These are phyloP conservation scores for Chroicocephalus ridibundus DNA, from an alignment of 2,113 vertebrate genomes.

Conservation along the genomic window DNA sequence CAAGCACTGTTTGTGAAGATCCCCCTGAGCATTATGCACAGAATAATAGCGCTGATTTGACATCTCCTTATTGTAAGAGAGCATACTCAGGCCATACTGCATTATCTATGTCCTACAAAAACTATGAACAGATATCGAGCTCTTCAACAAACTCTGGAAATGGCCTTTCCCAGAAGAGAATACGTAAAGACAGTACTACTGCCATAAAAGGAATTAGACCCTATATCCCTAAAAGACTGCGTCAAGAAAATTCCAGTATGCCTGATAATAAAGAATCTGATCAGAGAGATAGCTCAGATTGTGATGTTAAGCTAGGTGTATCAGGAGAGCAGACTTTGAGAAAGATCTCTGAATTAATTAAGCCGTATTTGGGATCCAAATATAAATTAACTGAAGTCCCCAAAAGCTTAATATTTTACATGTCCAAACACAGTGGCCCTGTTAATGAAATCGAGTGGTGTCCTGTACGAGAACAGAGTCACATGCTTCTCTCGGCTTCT, in stretches of 20 bases:
- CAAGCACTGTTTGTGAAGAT: neutral
- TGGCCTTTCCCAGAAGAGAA: slow-evolving; percentile 29
- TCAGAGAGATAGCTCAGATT: neutral
- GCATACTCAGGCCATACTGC: neutral
- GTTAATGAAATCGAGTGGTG: slow-evolving; percentile 91
- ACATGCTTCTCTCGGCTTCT: slow-evolving; percentile 91
- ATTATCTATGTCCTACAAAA: neutral
- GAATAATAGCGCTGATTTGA: neutral
- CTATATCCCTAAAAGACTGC: slow-evolving; percentile 87
- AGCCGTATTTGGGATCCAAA: slow-evolving; percentile 77
- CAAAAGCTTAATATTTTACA: slow-evolving; percentile 72
- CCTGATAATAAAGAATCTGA: neutral
- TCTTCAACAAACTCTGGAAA: slow-evolving; percentile 4
- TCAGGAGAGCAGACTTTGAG: slow-evolving; percentile 27
- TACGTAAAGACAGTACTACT: neutral
- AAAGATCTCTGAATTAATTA: slow-evolving; percentile 79
- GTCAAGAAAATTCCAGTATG: slow-evolving; percentile 45
- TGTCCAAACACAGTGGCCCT: slow-evolving; percentile 83
- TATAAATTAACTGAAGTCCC: slow-evolving; percentile 75
- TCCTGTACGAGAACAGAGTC: slow-evolving; percentile 81
- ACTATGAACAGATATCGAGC: neutral
- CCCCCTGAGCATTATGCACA: neutral
- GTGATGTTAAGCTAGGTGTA: neutral
- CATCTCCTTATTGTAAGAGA: neutral
- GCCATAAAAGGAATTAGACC: slow-evolving; percentile 75